Evolutionary conservation across 2,113 vertebrate genomes (phyloP), one percentile per base, ranked within the genome.

Genomic region (Melospiza melodia): DNA sequence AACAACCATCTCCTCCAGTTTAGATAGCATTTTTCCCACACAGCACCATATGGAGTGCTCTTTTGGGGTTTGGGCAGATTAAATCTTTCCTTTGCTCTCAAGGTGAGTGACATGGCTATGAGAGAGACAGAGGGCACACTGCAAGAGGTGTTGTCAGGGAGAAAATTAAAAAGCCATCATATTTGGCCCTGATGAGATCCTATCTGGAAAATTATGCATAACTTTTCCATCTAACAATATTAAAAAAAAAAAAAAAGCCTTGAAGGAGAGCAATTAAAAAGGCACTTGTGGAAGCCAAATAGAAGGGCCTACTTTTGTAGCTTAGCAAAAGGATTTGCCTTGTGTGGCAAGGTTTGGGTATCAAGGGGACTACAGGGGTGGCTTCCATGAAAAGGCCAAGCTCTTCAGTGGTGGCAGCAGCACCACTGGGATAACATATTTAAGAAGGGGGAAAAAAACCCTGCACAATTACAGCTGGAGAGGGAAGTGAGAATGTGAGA

Each of bases 161-260:
- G 73, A 89, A 92, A 96, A 87, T 71, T 44, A 74, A 84, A 95
- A 94, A 81, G 30, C 24, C 27, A 55, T 80, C 51, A 55, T 59
- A 89, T 12, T 15, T 49, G 31, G 54, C 20, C 48, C 69, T 82
- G 17, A 49, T 63, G 35, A 49, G 78, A 90, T 31, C n/a, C 85
- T 69, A 88, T 24, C n/a, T 51, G 15, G 39, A 93, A 84, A 61
- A 55, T 44, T 81, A 62, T 6, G 7, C 33, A 51, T 30, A 83
- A 49, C 6, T 86, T 90, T 52, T 73, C 37, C 12, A 74, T 37
- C 52, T 31, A 85, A 76, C 14, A 31, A 71, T 33, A 61, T 39
- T 28, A 24, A 41, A 41, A 41, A 14, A 28, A 37, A n/a, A n/a
- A n/a, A n/a, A 57, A 52, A 35, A 24, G 23, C 25, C 44, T 58